A percentile compares a stretch with the other conserved stretches of the same genome.
Evolutionary conservation across 2,888 invertebrate genomes (phyloP).

Genomic region (Caenorhabditis sulstoni): DNA sequence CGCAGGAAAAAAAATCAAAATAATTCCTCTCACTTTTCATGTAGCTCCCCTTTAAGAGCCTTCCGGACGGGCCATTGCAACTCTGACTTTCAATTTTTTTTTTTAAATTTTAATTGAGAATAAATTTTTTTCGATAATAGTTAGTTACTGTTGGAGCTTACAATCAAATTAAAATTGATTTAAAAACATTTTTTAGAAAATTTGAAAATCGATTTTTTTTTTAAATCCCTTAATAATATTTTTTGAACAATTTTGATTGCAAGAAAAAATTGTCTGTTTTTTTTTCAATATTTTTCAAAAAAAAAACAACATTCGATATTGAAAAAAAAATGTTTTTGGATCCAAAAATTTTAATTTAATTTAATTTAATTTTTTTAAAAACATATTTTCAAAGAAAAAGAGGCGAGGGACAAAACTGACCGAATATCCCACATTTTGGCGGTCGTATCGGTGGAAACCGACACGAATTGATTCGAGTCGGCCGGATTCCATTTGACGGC

Average conservation of each 20-base stretch:
- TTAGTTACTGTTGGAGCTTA: too few species aligned
- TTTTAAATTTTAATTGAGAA: too few species aligned
- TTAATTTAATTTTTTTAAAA: slow-evolving; percentile 13
- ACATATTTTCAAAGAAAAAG: background rate
- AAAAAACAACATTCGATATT: background rate
- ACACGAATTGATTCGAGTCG: slow-evolving; percentile 90
- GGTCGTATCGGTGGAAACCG: slow-evolving; percentile 92
- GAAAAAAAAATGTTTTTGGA: background rate
- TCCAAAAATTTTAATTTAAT: slow-evolving; percentile 18
- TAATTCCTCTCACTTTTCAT: too few species aligned
- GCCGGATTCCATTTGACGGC: slow-evolving; percentile 91
- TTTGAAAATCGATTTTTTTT: background rate
- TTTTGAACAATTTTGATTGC: background rate
- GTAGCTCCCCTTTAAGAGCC: too few species aligned
- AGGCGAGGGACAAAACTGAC: slow-evolving; percentile 54
- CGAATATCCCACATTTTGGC: slow-evolving; percentile 95
- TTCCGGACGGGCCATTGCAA: too few species aligned
- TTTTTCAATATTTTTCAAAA: background rate
- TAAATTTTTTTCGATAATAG: too few species aligned
- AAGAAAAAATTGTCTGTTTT: too few species aligned
- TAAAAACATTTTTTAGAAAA: slow-evolving; percentile 2
- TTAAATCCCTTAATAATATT: background rate
- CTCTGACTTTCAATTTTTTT: too few species aligned
- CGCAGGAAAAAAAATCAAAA: too few species aligned
- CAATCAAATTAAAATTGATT: too few species aligned